Evolutionary conservation across 2,797 vertebrate species (phyloP), one percentile per base, ranked within the genome.

Genomic region (Galaxias olidus): DNA sequence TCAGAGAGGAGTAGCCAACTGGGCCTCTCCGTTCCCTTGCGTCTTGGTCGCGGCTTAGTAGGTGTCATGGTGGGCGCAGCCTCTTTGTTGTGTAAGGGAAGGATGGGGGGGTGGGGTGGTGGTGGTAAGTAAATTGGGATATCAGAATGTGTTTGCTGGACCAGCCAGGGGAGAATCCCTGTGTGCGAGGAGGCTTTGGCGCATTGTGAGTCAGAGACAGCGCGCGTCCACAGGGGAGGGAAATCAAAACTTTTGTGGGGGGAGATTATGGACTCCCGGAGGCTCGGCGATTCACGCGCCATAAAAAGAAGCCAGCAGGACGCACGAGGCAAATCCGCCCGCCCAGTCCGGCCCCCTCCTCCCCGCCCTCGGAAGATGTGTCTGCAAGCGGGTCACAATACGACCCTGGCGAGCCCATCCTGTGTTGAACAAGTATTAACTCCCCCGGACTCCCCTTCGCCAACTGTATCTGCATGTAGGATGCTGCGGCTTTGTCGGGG

Each of bases 281-380:
- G 90, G 86, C 83, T 79, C 71, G 4, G 79, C 80, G 65, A 92
- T 92, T 92, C 90, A 91, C 81, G 47, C 48, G 63, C 84, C 75
- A 88, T 87, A 91, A 90, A 92, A 90, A 85, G 84, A 87, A 91
- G 89, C 90, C 90, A 91, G 91, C 91, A 86, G 90, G 91, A 90
- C 84, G 84, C 72, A 70, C 14, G 40, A n/a, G 40, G 74, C 81
- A 86, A 76, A 92, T 87, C 84, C 87, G 79, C 75, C 76, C 75
- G 60, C 77, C 83, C 84, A 86, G 87, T 86, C 76, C 68, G 63
- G 66, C 48, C 65, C 71, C 73, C 82, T 66, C 61, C 69, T 51
- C 10, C 49, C 65, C 57, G 54, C 51, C 18, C 49, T 4, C 41
- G 0, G 71, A 83, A 79, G 83, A 89, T 81, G 89, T 84, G 79